A percentile compares a stretch with the other conserved stretches of the same genome.
These are phyloP conservation scores for Macrosteles quadrilineatus DNA, from an alignment of 1,140 invertebrate genomes.

Conservation along the genomic window DNA sequence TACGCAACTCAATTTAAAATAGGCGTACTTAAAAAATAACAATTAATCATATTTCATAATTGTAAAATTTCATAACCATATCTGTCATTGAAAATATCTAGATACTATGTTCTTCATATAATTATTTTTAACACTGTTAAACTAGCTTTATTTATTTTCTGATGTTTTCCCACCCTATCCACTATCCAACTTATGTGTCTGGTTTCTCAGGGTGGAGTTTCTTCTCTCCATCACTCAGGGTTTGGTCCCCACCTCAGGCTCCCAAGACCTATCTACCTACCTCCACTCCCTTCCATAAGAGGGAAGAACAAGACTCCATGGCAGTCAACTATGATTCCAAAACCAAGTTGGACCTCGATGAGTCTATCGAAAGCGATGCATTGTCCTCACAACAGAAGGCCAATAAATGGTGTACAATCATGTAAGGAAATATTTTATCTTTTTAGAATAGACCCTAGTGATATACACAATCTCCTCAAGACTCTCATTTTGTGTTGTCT, in stretches of 20 bases:
- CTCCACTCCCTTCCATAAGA: background rate
- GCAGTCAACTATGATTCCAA: background rate
- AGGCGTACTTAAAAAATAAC: too few relatives aligned
- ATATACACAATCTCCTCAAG: too few relatives aligned
- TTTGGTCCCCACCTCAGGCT: background rate
- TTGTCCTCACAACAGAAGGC: background rate
- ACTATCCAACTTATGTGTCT: too few relatives aligned
- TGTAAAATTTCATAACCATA: too few relatives aligned
- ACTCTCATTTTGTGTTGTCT: too few relatives aligned
- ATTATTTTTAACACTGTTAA: too few relatives aligned
- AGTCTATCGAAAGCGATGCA: background rate
- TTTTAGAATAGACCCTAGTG: background rate
- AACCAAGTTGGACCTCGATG: background rate
- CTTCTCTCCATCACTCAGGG: background rate
- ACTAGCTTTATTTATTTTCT: too few relatives aligned
- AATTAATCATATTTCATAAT: too few relatives aligned
- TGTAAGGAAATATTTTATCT: background rate
- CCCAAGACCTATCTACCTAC: background rate
- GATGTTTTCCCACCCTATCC: too few relatives aligned
- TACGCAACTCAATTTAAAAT: too few relatives aligned
- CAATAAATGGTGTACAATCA: background rate
- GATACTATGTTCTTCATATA: too few relatives aligned
- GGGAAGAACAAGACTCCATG: constrained; percentile 1
- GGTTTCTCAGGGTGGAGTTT: background rate
- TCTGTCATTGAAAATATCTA: too few relatives aligned